phyloP scores from a whole-genome alignment of 2,888 invertebrate genomes.

The Prenolepis imparis region DNA sequence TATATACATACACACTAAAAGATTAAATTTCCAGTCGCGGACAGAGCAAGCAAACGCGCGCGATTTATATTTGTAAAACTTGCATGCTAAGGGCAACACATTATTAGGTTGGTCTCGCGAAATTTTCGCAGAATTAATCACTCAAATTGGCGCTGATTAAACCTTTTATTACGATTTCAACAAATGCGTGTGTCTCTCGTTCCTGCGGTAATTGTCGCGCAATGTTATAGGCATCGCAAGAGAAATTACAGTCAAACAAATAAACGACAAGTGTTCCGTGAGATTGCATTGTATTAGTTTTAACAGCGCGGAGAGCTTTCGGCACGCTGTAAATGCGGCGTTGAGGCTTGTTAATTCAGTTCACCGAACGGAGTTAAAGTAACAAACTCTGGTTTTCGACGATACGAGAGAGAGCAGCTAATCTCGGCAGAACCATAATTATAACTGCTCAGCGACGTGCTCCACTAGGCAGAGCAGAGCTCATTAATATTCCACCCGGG shows the following conservation, averaged over 20 bases:
- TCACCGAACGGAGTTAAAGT: constrained; percentile 20
- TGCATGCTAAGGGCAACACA: not conserved
- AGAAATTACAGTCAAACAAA: not conserved
- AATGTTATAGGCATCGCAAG: not conserved
- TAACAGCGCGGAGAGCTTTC: constrained; percentile 22
- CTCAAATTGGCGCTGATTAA: not conserved
- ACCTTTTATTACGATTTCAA: not conserved
- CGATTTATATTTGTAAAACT: constrained; percentile 6
- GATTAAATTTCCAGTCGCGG: constrained; percentile 17
- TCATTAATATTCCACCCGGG: constrained; percentile 38
- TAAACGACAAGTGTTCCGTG: not conserved
- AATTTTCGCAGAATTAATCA: constrained; percentile 19
- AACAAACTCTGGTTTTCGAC: constrained; percentile 46
- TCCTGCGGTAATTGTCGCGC: not conserved
- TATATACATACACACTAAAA: not conserved
- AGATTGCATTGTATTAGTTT: constrained; percentile 18
- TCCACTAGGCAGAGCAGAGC: constrained; percentile 25
- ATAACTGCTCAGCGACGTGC: constrained; percentile 38
- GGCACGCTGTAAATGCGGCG: constrained; percentile 47
- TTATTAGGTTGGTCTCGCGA: too few relatives aligned
- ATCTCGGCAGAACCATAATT: constrained; percentile 43
- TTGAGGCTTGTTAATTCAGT: constrained; percentile 62
- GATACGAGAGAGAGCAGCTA: constrained; percentile 47
- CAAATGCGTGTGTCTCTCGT: not conserved
- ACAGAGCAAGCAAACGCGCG: not conserved